Evolutionary conservation across 2,113 vertebrate species (phyloP), one percentile per base, ranked within the genome.

Genomic region (Labrus mixtus): DNA sequence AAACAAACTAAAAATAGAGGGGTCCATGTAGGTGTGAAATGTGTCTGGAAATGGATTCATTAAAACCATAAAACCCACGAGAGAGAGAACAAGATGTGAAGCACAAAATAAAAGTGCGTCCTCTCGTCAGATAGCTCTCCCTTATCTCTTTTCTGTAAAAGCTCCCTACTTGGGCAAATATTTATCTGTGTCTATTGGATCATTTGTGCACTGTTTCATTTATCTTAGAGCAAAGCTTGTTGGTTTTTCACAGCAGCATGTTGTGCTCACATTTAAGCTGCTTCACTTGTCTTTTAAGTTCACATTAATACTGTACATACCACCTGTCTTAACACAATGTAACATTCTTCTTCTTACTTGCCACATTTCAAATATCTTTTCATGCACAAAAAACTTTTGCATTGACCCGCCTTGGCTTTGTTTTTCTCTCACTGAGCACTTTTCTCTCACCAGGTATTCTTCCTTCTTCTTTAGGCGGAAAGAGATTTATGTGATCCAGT

Each of bases 401-500:
- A 59, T 43, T 73, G 19, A 64, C 50, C 71, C 1, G 53, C 68
- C 70, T 65, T 22, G 75, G 78, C 86, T 76, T 68, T 87, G 20
- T 89, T 45, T 79, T 75, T 87, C 37, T 84, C 83, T 89, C 91
- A 94, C 91, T 91, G 89, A 95, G 90, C 83, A 74, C 83, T 86
- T 92, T 91, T 91, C 93, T 96, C 87, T 93, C 96, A 94, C 89
- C 96, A 99, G 98, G 96, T 99, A 97, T 87, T 98, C 98, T 79
- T 99, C 98, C 80, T 97, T 99, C 96, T 99, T 99, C 96, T 98
- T 98, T 96, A 97, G 96, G 94, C 96, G 97, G 90, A 99, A 99
- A 94, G 98, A 99, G 93, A 98, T 99, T 94, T 99, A 97, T 98
- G 97, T 99, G 92, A 99, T 99, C 91, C 98, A 99, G 98, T 99